These are phyloP conservation scores for Orchesella cincta DNA, from an alignment of 1,140 invertebrate genomes.

Conservation along the genomic window DNA sequence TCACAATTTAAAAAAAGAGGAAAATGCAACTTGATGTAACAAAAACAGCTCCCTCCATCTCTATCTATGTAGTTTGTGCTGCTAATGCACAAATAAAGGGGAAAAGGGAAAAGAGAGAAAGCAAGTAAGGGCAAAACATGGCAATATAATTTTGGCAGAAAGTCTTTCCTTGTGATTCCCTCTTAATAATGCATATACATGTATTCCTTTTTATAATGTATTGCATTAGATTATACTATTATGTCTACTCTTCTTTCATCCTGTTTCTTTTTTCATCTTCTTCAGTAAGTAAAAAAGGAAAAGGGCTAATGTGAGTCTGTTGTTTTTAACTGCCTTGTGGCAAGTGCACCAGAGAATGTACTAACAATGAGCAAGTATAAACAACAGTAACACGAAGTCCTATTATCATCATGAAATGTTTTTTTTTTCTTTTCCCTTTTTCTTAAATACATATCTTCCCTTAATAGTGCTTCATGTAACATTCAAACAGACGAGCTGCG, in stretches of 20 bases:
- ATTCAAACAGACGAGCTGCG: no score
- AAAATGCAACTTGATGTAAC: neutral
- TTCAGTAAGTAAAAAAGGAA: neutral
- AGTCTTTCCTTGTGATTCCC: neutral
- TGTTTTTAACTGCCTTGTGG: neutral
- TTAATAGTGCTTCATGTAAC: no score
- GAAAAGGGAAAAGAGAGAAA: neutral
- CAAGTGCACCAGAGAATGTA: no score
- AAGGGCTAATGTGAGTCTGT: neutral
- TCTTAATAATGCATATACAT: neutral
- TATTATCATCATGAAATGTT: no score
- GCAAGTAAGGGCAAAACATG: neutral
- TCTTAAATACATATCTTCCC: no score
- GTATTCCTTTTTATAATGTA: neutral
- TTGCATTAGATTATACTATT: neutral
- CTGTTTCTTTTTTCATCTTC: neutral
- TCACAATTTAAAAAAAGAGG: neutral
- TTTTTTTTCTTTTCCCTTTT: neutral
- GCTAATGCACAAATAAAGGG: neutral
- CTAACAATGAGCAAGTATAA: no score
- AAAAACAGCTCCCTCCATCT: no score
- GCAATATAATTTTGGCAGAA: neutral
- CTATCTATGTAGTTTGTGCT: no score
- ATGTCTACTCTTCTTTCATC: neutral
- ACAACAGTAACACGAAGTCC: no score